phyloP scores from a whole-genome alignment of 2,888 invertebrate species.

The Cosmia pyralina region DNA sequence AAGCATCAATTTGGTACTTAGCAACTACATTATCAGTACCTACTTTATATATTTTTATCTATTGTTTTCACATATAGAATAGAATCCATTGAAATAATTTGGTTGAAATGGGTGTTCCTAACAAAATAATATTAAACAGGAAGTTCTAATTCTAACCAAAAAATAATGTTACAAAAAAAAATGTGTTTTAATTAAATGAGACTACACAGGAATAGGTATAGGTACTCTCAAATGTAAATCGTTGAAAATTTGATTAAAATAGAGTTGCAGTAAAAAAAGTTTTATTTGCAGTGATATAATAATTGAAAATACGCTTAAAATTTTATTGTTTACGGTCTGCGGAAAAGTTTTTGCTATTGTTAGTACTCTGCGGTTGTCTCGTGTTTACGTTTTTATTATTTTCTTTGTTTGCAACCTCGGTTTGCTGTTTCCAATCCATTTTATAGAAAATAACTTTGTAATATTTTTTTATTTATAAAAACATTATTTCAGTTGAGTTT shows the following conservation, averaged over 20 bases:
- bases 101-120: neutral
- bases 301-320: slow-evolving; percentile 9
- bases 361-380: slow-evolving; percentile 47
- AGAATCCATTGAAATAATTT: neutral
- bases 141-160: neutral
- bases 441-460: slow-evolving; percentile 10
- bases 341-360: slow-evolving; percentile 34
- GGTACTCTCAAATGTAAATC: neutral
- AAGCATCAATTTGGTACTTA: neutral
- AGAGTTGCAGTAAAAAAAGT: neutral
- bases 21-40: neutral
- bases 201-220: neutral
- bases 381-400: slow-evolving; percentile 36
- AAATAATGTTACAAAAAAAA: neutral
- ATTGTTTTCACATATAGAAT: neutral
- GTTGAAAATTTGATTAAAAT: neutral
- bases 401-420: slow-evolving; percentile 32
- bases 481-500: neutral
- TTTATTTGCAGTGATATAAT: slow-evolving; percentile 4
- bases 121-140: neutral
- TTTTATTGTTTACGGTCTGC: slow-evolving; percentile 20
- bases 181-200: neutral
- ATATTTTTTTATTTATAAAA: neutral
- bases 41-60: neutral
- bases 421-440: slow-evolving; percentile 13